phyloP scores from a whole-genome alignment of 2,797 vertebrate species.

The Crossoptilon crossoptilon region DNA sequence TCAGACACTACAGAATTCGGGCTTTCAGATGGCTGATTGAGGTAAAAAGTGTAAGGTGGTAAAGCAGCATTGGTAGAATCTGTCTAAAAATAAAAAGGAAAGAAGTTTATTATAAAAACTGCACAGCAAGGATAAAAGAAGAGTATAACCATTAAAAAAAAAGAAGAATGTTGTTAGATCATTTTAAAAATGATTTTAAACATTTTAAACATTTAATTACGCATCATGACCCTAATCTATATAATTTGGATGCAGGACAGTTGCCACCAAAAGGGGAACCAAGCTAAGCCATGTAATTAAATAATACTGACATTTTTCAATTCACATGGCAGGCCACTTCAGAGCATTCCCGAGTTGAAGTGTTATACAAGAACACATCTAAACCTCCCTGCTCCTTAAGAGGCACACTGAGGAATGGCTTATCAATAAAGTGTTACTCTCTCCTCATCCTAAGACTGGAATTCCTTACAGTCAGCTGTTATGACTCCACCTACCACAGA shows the following conservation, averaged over 20 bases:
- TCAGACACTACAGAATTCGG: conserved; percentile 83
- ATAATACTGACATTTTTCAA: background rate
- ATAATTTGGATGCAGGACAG: background rate
- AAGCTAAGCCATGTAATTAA: background rate
- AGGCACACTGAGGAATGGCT: background rate
- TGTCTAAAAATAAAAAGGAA: conserved; percentile 79
- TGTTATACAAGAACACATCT: background rate
- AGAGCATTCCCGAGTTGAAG: background rate
- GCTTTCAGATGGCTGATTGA: conserved; percentile 86
- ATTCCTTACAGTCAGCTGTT: background rate
- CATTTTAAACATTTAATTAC: background rate
- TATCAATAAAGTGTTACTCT: background rate
- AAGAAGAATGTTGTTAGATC: background rate
- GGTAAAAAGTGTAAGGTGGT: conserved; percentile 80
- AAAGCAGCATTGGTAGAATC: conserved; percentile 63
- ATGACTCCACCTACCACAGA: background rate
- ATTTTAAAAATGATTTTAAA: background rate
- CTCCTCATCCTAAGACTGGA: background rate
- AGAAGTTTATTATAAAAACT: background rate
- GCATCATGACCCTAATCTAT: background rate
- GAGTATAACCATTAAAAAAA: background rate
- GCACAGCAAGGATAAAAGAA: background rate
- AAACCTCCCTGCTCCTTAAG: background rate
- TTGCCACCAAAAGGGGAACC: background rate
- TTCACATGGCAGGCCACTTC: background rate